Evolutionary conservation across 2,888 invertebrate genomes (phyloP).

Genomic region (Leptinotarsa rubiginosa): DNA sequence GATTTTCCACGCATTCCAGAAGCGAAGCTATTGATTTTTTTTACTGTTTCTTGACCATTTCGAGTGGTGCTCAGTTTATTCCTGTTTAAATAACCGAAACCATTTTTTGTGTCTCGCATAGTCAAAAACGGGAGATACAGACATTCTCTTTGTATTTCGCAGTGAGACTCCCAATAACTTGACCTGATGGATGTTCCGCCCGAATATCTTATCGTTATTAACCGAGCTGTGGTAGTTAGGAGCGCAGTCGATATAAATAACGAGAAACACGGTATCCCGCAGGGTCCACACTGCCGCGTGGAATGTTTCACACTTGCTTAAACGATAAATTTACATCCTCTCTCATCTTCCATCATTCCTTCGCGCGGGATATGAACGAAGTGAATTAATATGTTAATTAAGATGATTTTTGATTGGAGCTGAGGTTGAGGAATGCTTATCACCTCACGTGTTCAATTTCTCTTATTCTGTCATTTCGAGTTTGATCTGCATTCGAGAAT

Average conservation of each 20-base stretch:
- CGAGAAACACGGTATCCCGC: conserved; percentile 64
- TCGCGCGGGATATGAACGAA: conserved; percentile 46
- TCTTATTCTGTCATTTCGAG: no score
- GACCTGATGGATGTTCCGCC: conserved; percentile 55
- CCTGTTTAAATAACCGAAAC: conserved; percentile 40
- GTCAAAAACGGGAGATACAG: conserved; percentile 42
- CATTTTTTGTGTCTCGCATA: conserved; percentile 32
- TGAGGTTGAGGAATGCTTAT: conserved; percentile 1
- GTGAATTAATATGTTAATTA: conserved; percentile 56
- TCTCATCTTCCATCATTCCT: conserved; percentile 45
- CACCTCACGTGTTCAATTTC: not conserved
- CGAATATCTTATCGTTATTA: conserved; percentile 61
- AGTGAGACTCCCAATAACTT: conserved; percentile 54
- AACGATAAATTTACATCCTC: conserved; percentile 61
- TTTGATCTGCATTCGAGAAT: no score
- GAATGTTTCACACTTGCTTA: conserved; percentile 64
- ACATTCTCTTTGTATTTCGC: conserved; percentile 50
- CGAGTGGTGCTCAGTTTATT: not conserved
- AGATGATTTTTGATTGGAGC: conserved; percentile 34
- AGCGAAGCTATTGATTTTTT: not conserved
- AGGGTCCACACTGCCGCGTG: conserved; percentile 60
- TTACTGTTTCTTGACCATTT: not conserved
- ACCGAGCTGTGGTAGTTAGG: conserved; percentile 61
- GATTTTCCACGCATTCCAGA: no score
- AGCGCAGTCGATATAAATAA: conserved; percentile 60